A percentile compares a stretch with the other conserved stretches of the same genome.
Conservation (phyloP, 2,888 invertebrate species). For the Tiliacea citrago region DNA sequence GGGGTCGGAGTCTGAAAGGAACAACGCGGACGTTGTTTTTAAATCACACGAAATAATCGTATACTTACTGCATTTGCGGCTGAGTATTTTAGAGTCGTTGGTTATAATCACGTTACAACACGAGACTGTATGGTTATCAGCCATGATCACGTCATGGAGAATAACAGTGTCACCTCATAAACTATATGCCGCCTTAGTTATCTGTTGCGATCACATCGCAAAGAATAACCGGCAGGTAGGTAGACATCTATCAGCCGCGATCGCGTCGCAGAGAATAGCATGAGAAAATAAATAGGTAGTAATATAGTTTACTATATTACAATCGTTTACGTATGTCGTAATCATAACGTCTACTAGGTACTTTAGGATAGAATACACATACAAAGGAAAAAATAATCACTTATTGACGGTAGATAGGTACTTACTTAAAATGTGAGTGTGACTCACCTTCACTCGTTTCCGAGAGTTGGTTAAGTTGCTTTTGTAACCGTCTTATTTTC, state of each 20-base stretch:
- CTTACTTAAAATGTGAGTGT: not conserved
- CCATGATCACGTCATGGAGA: no score
- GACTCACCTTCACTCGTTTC: not conserved
- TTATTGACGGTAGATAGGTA: not conserved
- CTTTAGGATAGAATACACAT: not conserved
- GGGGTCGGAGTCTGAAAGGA: conserved; percentile 9
- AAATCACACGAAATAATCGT: not conserved
- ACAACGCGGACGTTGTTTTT: conserved; percentile 6
- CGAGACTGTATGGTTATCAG: no score
- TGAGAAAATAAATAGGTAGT: not conserved
- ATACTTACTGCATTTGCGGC: not conserved
- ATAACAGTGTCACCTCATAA: not conserved
- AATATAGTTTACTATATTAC: not conserved
- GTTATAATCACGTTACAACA: no score
- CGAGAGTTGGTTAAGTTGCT: not conserved
- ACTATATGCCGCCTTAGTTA: not conserved
- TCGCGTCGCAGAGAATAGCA: not conserved
- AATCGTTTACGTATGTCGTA: not conserved
- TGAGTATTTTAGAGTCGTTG: no score
- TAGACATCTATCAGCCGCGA: not conserved
- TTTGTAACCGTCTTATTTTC: no score
- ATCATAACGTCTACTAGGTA: not conserved
- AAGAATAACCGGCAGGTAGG: not conserved
- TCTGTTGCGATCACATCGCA: conserved; percentile 8
- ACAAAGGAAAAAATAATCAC: not conserved